A percentile compares a stretch with the other conserved stretches of the same genome.
These are phyloP conservation scores for Anhinga anhinga DNA, from an alignment of 2,113 vertebrate species.

Conservation along the genomic window DNA sequence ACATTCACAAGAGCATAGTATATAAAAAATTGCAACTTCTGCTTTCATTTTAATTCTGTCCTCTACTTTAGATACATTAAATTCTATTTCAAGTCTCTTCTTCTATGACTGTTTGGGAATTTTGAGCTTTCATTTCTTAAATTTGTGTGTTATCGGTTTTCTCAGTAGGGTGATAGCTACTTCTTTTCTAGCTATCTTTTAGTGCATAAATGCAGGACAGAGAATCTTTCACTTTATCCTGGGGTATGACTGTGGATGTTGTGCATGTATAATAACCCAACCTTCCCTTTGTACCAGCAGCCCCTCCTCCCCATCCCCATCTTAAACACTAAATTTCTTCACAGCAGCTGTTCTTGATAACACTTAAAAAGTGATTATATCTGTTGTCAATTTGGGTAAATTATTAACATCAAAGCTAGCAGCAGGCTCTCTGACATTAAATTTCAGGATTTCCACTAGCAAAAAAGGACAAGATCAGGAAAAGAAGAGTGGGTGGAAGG, in stretches of 20 bases:
- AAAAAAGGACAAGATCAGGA: neutral
- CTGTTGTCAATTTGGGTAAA: slow-evolving; percentile 53
- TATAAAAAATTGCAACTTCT: neutral
- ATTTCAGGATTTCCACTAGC: neutral
- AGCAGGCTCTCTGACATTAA: neutral
- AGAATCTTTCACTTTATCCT: slow-evolving; percentile 14
- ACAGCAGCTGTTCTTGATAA: slow-evolving; percentile 33
- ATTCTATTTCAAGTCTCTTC: neutral
- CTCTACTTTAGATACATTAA: neutral
- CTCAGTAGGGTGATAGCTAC: neutral
- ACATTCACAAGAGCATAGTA: neutral
- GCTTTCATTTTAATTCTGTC: neutral
- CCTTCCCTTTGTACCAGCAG: neutral
- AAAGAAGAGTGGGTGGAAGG: neutral
- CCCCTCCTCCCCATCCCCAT: neutral
- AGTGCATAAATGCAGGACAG: neutral
- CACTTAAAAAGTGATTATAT: slow-evolving; percentile 62
- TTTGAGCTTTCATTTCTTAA: slow-evolving; percentile 9
- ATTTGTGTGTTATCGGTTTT: neutral
- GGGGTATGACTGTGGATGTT: neutral
- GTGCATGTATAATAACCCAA: neutral
- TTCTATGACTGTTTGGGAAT: neutral
- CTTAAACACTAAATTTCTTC: slow-evolving; percentile 30
- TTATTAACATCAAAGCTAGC: slow-evolving; percentile 63
- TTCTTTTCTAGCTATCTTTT: neutral